Conservation (phyloP, 2,888 invertebrate species). For the Cerastis rubricosa region DNA sequence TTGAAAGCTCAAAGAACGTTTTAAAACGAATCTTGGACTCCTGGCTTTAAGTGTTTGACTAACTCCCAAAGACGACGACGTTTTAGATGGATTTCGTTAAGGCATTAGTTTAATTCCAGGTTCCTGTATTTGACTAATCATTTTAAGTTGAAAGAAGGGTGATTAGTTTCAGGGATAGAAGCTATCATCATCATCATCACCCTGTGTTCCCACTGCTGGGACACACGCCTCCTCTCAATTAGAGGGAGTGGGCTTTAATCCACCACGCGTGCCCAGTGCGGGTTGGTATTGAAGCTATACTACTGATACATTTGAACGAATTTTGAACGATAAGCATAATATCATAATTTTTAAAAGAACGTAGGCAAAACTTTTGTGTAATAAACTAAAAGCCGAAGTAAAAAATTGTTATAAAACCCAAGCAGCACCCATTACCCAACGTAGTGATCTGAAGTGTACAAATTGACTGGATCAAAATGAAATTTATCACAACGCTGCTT, state of each 20-base stretch:
- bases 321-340: not conserved
- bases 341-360: not conserved
- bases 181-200: no score
- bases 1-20: constrained; percentile 55
- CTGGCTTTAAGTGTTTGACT: constrained; percentile 49
- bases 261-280: no score
- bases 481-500: constrained; percentile 57
- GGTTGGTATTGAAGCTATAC: no score
- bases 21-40: constrained; percentile 36
- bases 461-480: constrained; percentile 60
- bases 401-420: constrained; percentile 27
- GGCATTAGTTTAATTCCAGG: constrained; percentile 1
- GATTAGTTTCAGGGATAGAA: not conserved
- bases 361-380: not conserved
- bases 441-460: constrained; percentile 41
- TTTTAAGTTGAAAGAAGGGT: not conserved
- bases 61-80: constrained; percentile 33
- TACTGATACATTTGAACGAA: not conserved
- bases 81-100: constrained; percentile 46
- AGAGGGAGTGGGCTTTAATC: no score
- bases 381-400: constrained; percentile 5
- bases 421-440: constrained; percentile 20
- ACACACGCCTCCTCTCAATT: no score
- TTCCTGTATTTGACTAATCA: not conserved
- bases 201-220: no score